These are phyloP conservation scores for Falcunculus frontatus DNA, from an alignment of 2,113 vertebrate species.

Conservation along the genomic window DNA sequence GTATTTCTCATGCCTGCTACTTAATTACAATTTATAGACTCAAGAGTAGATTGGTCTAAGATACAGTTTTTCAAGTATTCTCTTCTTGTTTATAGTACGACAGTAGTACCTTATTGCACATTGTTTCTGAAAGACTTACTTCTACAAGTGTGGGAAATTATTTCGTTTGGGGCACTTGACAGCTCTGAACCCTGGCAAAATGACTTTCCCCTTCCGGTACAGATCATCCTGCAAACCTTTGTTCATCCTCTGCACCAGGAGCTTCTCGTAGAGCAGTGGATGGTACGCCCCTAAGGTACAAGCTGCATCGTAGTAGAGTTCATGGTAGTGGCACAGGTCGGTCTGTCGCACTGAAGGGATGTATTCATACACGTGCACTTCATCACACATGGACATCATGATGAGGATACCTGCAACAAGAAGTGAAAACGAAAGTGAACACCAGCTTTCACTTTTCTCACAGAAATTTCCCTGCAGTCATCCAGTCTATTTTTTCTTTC, in stretches of 20 bases:
- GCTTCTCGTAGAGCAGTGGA: conserved; percentile 93
- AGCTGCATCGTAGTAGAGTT: conserved; percentile 89
- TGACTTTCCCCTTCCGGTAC: conserved; percentile 85
- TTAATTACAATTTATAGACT: conserved; percentile 69
- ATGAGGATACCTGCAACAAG: conserved; percentile 85
- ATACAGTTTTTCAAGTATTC: conserved; percentile 74
- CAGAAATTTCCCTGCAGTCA: neutral
- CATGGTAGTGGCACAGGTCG: conserved; percentile 96
- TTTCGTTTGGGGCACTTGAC: conserved; percentile 73
- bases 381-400: conserved; percentile 94
- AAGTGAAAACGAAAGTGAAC: neutral
- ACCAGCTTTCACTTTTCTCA: neutral
- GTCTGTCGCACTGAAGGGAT: conserved; percentile 93
- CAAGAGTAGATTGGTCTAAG: conserved; percentile 64
- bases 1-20: conserved; percentile 50
- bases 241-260: conserved; percentile 90
- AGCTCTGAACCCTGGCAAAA: conserved; percentile 87
- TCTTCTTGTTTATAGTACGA: conserved; percentile 59
- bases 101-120: conserved; percentile 81
- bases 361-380: conserved; percentile 94
- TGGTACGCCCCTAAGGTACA: conserved; percentile 97
- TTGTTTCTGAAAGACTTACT: conserved; percentile 33
- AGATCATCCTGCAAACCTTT: conserved; percentile 82
- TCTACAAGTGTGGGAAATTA: conserved; percentile 34
- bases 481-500: neutral